phyloP scores from a whole-genome alignment of 1,140 invertebrate genomes.

The Drosophila yakuba region DNA sequence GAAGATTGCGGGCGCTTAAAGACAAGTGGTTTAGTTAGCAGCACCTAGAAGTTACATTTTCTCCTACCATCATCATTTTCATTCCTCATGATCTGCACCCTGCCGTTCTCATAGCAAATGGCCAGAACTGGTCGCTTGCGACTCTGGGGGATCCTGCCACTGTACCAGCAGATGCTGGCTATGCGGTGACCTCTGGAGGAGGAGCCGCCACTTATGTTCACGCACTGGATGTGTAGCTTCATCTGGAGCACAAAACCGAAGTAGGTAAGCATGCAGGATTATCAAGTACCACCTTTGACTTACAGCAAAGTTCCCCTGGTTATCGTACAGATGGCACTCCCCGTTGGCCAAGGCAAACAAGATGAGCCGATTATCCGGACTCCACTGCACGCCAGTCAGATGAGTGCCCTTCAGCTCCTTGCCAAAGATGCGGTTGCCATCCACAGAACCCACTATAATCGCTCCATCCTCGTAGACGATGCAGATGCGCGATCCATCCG shows the following conservation, averaged over 20 bases:
- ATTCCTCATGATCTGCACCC: conserved; percentile 94
- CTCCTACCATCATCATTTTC: conserved; percentile 92
- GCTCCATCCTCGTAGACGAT: conserved; percentile 99
- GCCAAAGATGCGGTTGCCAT: conserved; percentile 99
- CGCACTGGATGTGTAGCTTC: conserved; percentile 88
- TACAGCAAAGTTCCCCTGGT: conserved; percentile 91
- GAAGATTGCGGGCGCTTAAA: conserved; percentile 88
- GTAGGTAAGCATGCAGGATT: background rate
- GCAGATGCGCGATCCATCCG: conserved; percentile 98
- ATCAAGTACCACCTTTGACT: background rate
- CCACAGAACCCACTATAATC: conserved; percentile 96
- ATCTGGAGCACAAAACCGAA: conserved; percentile 85
- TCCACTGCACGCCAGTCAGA: conserved; percentile 95
- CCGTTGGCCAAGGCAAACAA: conserved; percentile 96
- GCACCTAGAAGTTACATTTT: background rate
- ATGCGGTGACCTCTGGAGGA: conserved; percentile 86
- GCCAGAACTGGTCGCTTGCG: conserved; percentile 90
- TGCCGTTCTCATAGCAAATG: conserved; percentile 94
- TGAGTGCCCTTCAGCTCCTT: conserved; percentile 95
- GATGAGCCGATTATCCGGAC: conserved; percentile 95
- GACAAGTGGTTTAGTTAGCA: background rate
- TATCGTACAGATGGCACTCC: conserved; percentile 97
- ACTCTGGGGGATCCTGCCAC: conserved; percentile 87
- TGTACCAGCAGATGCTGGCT: conserved; percentile 94
- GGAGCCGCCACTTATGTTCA: conserved; percentile 83